phyloP scores from a whole-genome alignment of 2,113 vertebrate species.

The Laterallus jamaicensis region DNA sequence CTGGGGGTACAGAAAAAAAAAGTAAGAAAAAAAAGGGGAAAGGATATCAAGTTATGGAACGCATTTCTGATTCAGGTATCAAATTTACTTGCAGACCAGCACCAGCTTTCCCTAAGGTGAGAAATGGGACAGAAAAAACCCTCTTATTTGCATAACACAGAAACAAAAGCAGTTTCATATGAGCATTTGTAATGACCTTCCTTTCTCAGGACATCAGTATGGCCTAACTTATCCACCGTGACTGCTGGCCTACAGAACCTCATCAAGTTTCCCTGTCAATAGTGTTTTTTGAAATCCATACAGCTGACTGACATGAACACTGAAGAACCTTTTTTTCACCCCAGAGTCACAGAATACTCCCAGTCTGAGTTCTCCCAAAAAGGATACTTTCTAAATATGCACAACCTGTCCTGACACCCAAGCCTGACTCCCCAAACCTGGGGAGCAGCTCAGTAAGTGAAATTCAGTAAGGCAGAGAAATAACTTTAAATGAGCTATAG shows the following conservation, averaged over 20 bases:
- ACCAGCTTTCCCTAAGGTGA: neutral
- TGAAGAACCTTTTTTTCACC: neutral
- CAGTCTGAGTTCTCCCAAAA: neutral
- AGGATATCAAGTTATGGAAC: neutral
- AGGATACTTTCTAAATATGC: neutral
- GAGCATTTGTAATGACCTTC: neutral
- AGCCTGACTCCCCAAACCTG: neutral
- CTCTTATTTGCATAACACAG: neutral
- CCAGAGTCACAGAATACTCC: neutral
- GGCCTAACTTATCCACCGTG: neutral
- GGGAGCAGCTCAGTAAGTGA: neutral
- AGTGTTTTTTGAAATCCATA: neutral
- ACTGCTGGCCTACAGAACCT: neutral
- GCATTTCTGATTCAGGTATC: neutral
- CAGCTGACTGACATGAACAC: neutral
- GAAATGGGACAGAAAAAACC: neutral
- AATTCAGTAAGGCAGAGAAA: neutral
- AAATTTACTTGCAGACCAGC: neutral
- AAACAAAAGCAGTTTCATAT: neutral
- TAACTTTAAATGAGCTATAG: neutral
- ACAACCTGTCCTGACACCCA: neutral
- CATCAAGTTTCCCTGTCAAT: neutral
- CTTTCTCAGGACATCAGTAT: neutral
- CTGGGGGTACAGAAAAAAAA: accelerated
- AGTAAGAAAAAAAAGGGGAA: neutral